phyloP scores from a whole-genome alignment of 2,797 vertebrate genomes.

The Liparis tanakae region DNA sequence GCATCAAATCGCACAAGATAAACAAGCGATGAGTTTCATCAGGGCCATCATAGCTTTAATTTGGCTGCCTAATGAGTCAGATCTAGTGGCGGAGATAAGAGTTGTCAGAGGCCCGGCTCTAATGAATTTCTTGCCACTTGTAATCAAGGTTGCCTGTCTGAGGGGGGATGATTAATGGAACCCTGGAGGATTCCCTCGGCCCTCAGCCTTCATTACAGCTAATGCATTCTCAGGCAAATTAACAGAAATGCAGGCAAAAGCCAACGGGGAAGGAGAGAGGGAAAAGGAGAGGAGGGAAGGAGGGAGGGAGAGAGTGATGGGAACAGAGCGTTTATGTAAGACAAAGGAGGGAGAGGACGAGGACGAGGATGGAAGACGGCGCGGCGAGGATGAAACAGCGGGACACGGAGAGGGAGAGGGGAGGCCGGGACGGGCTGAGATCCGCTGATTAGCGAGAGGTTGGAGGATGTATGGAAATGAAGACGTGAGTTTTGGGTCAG shows the following conservation, averaged over 20 bases:
- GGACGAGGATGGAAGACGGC: conserved; percentile 45
- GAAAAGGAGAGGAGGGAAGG: conserved; percentile 45
- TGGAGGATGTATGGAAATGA: conserved; percentile 65
- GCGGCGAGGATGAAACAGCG: conserved; percentile 14
- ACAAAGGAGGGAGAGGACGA: conserved; percentile 59
- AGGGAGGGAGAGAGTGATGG: conserved; percentile 44
- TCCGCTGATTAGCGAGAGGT: conserved; percentile 57
- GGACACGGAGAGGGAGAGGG: conserved; percentile 16
- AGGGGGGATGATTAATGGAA: conserved; percentile 95
- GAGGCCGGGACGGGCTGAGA: conserved; percentile 44
- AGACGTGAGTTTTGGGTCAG: conserved; percentile 41
- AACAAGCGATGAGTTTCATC: conserved; percentile 98
- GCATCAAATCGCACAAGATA: conserved; percentile 98
- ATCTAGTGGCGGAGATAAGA: conserved; percentile 96
- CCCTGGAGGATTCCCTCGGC: conserved; percentile 95
- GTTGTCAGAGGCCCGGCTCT: conserved; percentile 95
- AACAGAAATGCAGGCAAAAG: conserved; percentile 83
- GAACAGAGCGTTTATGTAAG: conserved; percentile 63
- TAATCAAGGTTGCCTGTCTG: conserved; percentile 98
- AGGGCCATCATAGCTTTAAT: conserved; percentile 97
- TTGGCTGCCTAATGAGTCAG: conserved; percentile 97
- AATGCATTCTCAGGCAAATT: conserved; percentile 92
- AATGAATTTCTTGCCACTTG: conserved; percentile 99
- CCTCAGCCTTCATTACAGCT: conserved; percentile 94
- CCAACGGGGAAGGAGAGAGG: conserved; percentile 70